phyloP scores from a whole-genome alignment of 2,888 invertebrate species.

The Taenaris catops region DNA sequence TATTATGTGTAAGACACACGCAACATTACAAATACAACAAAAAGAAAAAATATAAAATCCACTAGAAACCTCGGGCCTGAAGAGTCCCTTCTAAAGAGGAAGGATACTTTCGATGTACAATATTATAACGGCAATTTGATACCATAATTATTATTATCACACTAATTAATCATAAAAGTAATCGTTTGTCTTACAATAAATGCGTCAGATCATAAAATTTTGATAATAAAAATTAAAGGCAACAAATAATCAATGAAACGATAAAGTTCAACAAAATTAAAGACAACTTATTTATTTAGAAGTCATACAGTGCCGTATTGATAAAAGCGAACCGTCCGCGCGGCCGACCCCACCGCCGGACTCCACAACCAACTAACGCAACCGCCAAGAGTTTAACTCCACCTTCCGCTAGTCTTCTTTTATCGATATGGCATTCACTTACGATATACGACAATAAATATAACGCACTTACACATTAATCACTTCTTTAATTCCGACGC shows the following conservation, averaged over 20 bases:
- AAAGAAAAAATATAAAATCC: conserved; percentile 77
- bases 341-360: conserved; percentile 34
- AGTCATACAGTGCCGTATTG: conserved; percentile 75
- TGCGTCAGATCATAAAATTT: conserved; percentile 80
- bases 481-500: conserved; percentile 80
- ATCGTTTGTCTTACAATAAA: conserved; percentile 80
- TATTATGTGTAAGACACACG: conserved; percentile 81
- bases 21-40: conserved; percentile 80
- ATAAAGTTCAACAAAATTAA: conserved; percentile 73
- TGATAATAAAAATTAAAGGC: conserved; percentile 74
- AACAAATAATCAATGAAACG: conserved; percentile 76
- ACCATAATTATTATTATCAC: conserved; percentile 77
- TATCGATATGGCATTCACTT: conserved; percentile 80
- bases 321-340: conserved; percentile 72
- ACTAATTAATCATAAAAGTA: conserved; percentile 80
- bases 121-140: conserved; percentile 77
- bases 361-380: conserved; percentile 54
- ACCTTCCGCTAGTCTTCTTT: conserved; percentile 74
- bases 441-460: conserved; percentile 79
- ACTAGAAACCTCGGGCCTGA: conserved; percentile 78
- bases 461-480: conserved; percentile 80
- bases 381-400: conserved; percentile 75
- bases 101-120: conserved; percentile 81
- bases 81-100: conserved; percentile 79
- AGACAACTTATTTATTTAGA: conserved; percentile 73